Percentiles rank a stretch among this genome's conserved stretches.
Conservation (phyloP, 1,140 invertebrate species). For the Mycetomoellerius zeteki region DNA sequence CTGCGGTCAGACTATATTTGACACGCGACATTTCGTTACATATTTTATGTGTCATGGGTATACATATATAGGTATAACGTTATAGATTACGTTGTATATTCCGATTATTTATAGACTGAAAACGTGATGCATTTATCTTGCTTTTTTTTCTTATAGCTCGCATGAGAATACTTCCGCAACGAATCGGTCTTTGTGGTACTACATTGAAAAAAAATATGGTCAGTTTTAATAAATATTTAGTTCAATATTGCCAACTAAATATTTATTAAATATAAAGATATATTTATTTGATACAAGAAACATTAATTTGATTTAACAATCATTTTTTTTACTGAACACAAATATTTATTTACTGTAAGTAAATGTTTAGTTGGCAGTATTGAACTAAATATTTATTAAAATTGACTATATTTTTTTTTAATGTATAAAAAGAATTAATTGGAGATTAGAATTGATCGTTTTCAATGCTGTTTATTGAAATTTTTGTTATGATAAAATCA, state of each 20-base stretch:
- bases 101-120: slow-evolving; percentile 23
- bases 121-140: not conserved
- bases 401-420: no score
- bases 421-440: not conserved
- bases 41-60: not conserved
- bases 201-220: no score
- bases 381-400: no score
- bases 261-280: no score
- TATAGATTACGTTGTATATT: not conserved
- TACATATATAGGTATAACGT: no score
- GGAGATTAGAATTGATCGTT: not conserved
- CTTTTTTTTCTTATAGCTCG: slow-evolving; percentile 6
- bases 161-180: not conserved
- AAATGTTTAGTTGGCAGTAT: no score
- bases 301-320: no score
- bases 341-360: no score
- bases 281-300: no score
- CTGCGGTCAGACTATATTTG: not conserved
- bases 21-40: not conserved
- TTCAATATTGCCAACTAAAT: no score
- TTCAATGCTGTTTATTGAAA: not conserved
- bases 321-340: no score
- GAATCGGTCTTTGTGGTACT: not conserved
- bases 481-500: slow-evolving; percentile 1
- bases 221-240: no score